Percentiles rank a stretch among this genome's conserved stretches.
Conservation (phyloP, 2,888 invertebrate species). For the Autographa gamma region DNA sequence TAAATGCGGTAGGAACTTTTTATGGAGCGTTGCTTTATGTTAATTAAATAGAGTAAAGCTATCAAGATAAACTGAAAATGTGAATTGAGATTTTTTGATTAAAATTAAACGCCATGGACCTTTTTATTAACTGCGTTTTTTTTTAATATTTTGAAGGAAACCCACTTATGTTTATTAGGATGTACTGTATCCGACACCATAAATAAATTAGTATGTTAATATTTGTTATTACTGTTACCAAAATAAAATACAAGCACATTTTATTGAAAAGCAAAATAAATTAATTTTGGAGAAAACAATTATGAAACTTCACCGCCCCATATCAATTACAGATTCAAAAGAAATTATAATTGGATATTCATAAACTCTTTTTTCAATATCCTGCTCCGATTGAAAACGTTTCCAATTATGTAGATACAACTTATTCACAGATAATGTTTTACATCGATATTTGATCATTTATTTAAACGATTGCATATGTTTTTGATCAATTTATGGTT, state of each 20-base stretch:
- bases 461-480: neutral
- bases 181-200: too few relatives aligned
- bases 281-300: neutral
- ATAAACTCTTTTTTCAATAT: neutral
- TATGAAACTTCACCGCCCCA: neutral
- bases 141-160: too few relatives aligned
- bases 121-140: too few relatives aligned
- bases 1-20: neutral
- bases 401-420: neutral
- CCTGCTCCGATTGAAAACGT: neutral
- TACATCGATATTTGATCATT: neutral
- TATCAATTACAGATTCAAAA: neutral
- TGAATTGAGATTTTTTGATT: too few relatives aligned
- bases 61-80: too few relatives aligned
- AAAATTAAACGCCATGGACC: too few relatives aligned
- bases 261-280: neutral
- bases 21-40: neutral
- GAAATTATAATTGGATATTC: constrained; percentile 3
- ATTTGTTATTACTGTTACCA: too few relatives aligned
- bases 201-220: too few relatives aligned
- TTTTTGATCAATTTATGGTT: too few relatives aligned
- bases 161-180: too few relatives aligned
- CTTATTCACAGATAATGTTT: neutral
- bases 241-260: too few relatives aligned
- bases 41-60: too few relatives aligned